Evolutionary conservation across 2,113 vertebrate species (phyloP).

Genomic region (Silurus glanis): DNA sequence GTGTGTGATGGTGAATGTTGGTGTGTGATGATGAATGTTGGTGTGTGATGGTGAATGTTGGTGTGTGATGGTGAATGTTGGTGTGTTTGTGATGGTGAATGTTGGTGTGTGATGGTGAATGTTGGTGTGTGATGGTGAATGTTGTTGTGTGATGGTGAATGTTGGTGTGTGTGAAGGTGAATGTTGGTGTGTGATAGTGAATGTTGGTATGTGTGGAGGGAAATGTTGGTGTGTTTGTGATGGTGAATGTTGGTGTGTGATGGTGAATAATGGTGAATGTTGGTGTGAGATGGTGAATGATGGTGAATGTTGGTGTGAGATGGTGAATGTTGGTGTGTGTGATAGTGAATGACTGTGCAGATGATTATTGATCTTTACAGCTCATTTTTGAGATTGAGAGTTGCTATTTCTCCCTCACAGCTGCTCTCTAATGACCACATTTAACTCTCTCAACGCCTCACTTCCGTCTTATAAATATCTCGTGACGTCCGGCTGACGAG

Average conservation of each 20-base stretch:
- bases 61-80: background rate
- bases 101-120: background rate
- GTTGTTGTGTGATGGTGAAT: background rate
- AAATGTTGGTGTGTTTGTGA: background rate
- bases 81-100: too few species aligned
- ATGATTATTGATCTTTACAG: background rate
- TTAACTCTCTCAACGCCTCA: slow-evolving; percentile 66
- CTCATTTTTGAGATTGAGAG: slow-evolving; percentile 6
- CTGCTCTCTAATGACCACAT: slow-evolving; percentile 67
- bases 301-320: too few species aligned
- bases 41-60: background rate
- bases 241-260: background rate
- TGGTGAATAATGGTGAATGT: too few species aligned
- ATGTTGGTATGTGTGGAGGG: background rate
- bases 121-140: background rate
- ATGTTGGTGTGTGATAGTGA: background rate
- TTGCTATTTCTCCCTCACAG: slow-evolving; percentile 57
- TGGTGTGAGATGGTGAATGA: background rate
- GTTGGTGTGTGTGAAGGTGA: background rate
- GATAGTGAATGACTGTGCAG: background rate
- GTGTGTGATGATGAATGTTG: background rate
- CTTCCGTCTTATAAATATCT: slow-evolving; percentile 67
- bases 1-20: background rate
- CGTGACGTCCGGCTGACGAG: slow-evolving; percentile 66
- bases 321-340: background rate